Evolutionary conservation across 2,888 invertebrate genomes (phyloP).

Genomic region (Schizotus pectinicornis): DNA sequence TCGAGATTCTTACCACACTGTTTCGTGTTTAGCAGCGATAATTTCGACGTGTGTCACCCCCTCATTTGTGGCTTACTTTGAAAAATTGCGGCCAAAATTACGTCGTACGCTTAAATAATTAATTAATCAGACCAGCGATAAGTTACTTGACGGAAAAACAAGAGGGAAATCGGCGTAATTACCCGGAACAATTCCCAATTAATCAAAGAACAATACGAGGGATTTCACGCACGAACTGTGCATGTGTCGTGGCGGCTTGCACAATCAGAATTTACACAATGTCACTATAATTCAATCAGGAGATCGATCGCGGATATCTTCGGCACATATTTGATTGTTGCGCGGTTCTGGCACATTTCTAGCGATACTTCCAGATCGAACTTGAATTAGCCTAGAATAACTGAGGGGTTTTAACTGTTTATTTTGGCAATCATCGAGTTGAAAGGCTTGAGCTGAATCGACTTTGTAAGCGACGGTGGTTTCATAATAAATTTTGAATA

Average conservation of each 20-base stretch:
- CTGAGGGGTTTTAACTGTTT: no score
- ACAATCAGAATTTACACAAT: slow-evolving; percentile 22
- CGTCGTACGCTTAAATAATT: neutral
- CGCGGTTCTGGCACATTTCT: slow-evolving; percentile 6
- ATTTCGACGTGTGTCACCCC: no score
- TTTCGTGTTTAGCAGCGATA: no score
- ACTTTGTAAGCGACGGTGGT: no score
- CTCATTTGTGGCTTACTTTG: no score
- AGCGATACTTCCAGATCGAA: no score
- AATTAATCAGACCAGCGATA: slow-evolving; percentile 17
- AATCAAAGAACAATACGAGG: slow-evolving; percentile 25
- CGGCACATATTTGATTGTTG: slow-evolving; percentile 9
- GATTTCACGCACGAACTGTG: slow-evolving; percentile 17
- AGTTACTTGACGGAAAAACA: slow-evolving; percentile 14
- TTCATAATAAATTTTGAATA: no score
- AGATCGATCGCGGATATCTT: slow-evolving; percentile 20
- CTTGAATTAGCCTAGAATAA: no score
- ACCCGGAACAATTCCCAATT: slow-evolving; percentile 23
- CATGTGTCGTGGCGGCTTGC: slow-evolving; percentile 14
- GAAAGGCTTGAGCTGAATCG: no score
- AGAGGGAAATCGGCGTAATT: slow-evolving; percentile 18
- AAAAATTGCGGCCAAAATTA: slow-evolving; percentile 7
- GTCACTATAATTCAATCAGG: slow-evolving; percentile 13
- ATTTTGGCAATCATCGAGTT: no score
- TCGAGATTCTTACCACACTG: slow-evolving; percentile 9